phyloP scores from a whole-genome alignment of 2,113 vertebrate species.

The Puffinus mauretanicus region DNA sequence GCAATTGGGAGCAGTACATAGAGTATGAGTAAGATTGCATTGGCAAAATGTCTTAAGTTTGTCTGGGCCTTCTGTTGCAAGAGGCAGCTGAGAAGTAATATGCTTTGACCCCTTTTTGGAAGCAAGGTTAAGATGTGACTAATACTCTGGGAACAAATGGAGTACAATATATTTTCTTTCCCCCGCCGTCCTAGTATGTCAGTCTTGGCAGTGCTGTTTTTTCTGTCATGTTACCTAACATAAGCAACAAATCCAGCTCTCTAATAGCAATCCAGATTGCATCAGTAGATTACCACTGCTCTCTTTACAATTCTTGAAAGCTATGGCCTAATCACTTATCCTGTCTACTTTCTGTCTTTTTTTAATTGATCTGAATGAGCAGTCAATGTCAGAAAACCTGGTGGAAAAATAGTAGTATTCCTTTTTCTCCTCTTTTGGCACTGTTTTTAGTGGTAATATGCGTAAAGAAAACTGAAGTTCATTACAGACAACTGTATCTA shows the following conservation, averaged over 20 bases:
- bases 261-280: not conserved
- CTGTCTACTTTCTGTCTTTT: not conserved
- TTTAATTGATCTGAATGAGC: not conserved
- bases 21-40: not conserved
- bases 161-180: not conserved
- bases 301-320: not conserved
- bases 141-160: not conserved
- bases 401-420: not conserved
- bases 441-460: not conserved
- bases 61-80: not conserved
- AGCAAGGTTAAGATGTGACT: not conserved
- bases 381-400: not conserved
- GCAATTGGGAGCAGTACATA: not conserved
- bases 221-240: not conserved
- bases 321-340: not conserved
- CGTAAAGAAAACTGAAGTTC: not conserved
- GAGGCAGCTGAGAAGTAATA: not conserved
- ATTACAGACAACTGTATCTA: not conserved
- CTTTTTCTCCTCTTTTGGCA: not conserved
- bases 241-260: constrained; percentile 4
- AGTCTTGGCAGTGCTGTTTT: not conserved
- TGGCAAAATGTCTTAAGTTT: not conserved
- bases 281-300: constrained; percentile 8
- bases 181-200: not conserved
- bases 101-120: not conserved